Evolutionary conservation across 2,113 vertebrate genomes (phyloP).

Genomic region (Pygoscelis antarcticus): DNA sequence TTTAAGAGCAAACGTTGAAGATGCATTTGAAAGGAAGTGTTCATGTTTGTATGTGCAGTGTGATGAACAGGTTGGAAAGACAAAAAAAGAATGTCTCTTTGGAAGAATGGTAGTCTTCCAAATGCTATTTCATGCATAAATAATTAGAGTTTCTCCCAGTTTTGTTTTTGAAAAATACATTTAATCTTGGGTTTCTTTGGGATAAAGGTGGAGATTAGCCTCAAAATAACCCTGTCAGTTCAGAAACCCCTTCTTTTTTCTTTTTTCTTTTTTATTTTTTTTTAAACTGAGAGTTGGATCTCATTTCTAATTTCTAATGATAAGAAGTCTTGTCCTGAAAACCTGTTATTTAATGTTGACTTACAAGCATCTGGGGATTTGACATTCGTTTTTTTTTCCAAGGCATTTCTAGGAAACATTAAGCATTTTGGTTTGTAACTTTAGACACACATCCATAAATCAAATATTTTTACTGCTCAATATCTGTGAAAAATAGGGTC

Average conservation of each 20-base stretch:
- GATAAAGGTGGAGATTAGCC: not conserved
- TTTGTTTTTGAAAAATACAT: conserved; percentile 21
- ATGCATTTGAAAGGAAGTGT: conserved; percentile 16
- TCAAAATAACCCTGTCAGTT: not conserved
- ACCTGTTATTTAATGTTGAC: conserved; percentile 36
- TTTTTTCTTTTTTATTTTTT: not conserved
- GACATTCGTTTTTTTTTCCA: not conserved
- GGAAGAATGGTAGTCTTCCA: not conserved
- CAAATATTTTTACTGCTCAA: not conserved
- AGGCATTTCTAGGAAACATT: conserved; percentile 6
- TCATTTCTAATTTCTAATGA: not conserved
- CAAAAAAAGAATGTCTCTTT: not conserved
- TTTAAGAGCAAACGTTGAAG: not conserved
- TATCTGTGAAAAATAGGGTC: not conserved
- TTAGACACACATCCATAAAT: conserved; percentile 2
- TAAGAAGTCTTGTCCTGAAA: conserved; percentile 5
- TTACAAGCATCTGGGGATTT: not conserved
- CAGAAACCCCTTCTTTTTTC: not conserved
- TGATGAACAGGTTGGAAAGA: not conserved
- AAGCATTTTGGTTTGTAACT: conserved; percentile 16
- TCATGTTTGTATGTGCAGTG: not conserved
- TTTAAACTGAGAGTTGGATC: not conserved
- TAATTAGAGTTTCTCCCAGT: not conserved
- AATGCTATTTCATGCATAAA: not conserved
- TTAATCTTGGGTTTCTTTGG: not conserved